A percentile compares a stretch with the other conserved stretches of the same genome.
Evolutionary conservation across 2,113 vertebrate genomes (phyloP).

Genomic region (Jaculus jaculus): DNA sequence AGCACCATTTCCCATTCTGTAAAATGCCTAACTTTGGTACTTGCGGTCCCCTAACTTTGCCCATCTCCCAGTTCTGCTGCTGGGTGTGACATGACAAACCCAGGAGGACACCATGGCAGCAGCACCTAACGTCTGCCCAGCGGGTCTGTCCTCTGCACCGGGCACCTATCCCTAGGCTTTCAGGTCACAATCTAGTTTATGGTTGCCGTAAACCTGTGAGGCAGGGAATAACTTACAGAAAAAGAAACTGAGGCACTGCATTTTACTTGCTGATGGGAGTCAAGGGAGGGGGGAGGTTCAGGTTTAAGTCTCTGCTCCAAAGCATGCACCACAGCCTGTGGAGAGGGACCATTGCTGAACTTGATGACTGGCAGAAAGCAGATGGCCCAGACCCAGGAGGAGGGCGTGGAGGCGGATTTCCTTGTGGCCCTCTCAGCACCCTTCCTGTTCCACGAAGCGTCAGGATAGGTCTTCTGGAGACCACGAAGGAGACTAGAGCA

Average conservation of each 20-base stretch:
- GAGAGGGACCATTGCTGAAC: background rate
- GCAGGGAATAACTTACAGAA: background rate
- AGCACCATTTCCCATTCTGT: background rate
- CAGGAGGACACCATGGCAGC: background rate
- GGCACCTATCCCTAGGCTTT: background rate
- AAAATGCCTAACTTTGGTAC: background rate
- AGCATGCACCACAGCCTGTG: background rate
- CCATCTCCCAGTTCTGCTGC: background rate
- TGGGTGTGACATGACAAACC: background rate
- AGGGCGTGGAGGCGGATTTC: background rate
- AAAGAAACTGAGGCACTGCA: background rate
- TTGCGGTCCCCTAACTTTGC: background rate
- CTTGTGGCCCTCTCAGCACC: background rate
- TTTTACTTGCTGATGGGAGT: background rate
- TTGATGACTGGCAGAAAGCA: background rate
- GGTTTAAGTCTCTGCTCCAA: background rate
- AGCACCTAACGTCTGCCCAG: background rate
- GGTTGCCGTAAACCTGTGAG: background rate
- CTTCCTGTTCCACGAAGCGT: background rate
- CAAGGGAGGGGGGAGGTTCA: background rate
- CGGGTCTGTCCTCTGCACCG: background rate
- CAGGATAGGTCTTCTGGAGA: slow-evolving; percentile 27
- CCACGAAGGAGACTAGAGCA: slow-evolving; percentile 52
- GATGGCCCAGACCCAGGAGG: background rate
- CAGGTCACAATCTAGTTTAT: background rate